These are phyloP conservation scores for Zaprionus ornatus DNA, from an alignment of 1,140 invertebrate genomes.

Conservation along the genomic window DNA sequence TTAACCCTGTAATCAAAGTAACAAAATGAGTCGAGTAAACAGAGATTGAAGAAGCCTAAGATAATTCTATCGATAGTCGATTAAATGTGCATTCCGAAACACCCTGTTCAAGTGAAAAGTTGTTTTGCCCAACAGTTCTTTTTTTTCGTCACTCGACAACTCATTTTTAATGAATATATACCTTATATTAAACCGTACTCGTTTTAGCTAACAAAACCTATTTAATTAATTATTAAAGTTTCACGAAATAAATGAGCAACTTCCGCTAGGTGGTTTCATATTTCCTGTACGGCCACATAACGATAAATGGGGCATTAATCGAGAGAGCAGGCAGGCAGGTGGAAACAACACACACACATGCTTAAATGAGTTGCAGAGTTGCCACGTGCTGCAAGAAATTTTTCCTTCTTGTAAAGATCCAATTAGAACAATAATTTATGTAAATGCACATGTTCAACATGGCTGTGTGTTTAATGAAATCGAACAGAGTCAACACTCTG, in stretches of 20 bases:
- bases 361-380: slow-evolving; percentile 36
- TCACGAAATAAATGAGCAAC: slow-evolving; percentile 66
- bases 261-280: slow-evolving; percentile 58
- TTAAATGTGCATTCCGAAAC: neutral
- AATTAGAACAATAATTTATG: slow-evolving; percentile 60
- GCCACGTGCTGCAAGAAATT: slow-evolving; percentile 57
- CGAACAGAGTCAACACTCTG: slow-evolving; percentile 44
- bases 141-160: neutral
- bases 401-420: slow-evolving; percentile 45
- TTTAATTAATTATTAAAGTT: slow-evolving; percentile 41
- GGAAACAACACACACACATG: neutral
- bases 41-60: too few species aligned
- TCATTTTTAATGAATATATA: neutral
- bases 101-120: neutral
- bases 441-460: slow-evolving; percentile 7
- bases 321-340: slow-evolving; percentile 19
- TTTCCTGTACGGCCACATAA: slow-evolving; percentile 42
- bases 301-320: slow-evolving; percentile 16
- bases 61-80: neutral
- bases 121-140: neutral
- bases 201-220: slow-evolving; percentile 3
- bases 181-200: neutral
- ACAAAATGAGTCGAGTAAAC: too few species aligned
- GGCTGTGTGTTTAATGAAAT: slow-evolving; percentile 44
- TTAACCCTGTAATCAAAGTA: neutral